These are phyloP conservation scores for Nerophis ophidion DNA, from an alignment of 2,113 vertebrate genomes.

Conservation along the genomic window DNA sequence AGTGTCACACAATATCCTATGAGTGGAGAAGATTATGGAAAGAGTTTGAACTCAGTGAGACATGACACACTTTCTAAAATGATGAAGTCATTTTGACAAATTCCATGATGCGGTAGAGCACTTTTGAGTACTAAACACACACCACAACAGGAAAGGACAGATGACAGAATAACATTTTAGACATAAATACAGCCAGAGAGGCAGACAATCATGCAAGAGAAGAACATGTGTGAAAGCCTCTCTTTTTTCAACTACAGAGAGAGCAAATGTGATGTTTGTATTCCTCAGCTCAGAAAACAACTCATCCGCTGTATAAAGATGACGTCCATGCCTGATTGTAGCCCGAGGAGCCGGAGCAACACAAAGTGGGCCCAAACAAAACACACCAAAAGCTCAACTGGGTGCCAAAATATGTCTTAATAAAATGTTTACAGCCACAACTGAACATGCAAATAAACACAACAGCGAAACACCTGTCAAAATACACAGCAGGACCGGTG, in stretches of 20 bases:
- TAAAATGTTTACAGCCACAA: constrained; percentile 19
- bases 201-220: constrained; percentile 14
- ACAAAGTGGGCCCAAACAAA: constrained; percentile 45
- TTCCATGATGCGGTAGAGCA: constrained; percentile 50
- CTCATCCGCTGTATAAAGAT: constrained; percentile 33
- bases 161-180: constrained; percentile 10
- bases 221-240: constrained; percentile 4
- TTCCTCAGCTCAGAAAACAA: constrained; percentile 34
- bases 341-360: constrained; percentile 49
- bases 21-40: constrained; percentile 45
- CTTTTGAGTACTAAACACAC: constrained; percentile 23
- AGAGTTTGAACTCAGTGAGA: constrained; percentile 50
- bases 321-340: constrained; percentile 27
- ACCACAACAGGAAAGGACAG: constrained; percentile 28
- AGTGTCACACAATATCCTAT: constrained; percentile 19
- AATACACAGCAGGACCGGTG: constrained; percentile 70
- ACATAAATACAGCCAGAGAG: constrained; percentile 27
- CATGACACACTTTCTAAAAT: constrained; percentile 59
- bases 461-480: constrained; percentile 72
- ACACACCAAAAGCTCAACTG: constrained; percentile 17
- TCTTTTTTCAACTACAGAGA: constrained; percentile 10
- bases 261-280: constrained; percentile 26
- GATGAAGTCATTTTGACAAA: constrained; percentile 59
- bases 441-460: constrained; percentile 50
- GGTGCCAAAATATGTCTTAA: constrained; percentile 35